Conservation (phyloP, 2,113 vertebrate species). For the Peromyscus leucopus region DNA sequence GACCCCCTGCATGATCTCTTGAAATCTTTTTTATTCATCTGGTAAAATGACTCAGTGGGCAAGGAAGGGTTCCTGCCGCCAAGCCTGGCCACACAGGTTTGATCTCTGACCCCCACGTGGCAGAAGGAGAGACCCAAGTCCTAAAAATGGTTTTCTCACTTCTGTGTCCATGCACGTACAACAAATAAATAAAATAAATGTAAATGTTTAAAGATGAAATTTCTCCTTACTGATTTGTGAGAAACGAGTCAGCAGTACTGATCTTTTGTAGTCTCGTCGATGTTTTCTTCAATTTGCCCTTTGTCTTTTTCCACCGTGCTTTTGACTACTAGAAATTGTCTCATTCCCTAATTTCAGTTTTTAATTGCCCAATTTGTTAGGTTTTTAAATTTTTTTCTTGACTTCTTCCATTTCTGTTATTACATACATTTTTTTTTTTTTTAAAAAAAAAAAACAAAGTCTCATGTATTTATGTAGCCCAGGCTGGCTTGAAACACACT, state of each 20-base stretch:
- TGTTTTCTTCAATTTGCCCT: not conserved
- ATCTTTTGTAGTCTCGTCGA: not conserved
- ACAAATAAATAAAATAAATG: not conserved
- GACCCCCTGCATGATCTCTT: no score
- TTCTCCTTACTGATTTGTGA: not conserved
- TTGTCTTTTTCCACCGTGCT: not conserved
- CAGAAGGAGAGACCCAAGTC: not conserved
- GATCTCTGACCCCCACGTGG: not conserved
- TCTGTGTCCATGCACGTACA: no score
- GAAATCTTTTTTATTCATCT: not conserved
- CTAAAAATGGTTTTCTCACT: not conserved
- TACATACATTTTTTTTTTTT: not conserved
- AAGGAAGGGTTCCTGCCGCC: not conserved
- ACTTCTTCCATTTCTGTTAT: not conserved
- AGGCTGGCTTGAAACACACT: not conserved
- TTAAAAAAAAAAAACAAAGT: not conserved
- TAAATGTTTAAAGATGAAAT: not conserved
- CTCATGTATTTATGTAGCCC: not conserved
- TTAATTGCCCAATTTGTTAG: not conserved
- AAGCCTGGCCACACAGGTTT: not conserved
- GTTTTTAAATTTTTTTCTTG: not conserved
- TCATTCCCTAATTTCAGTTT: not conserved
- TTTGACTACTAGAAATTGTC: not conserved
- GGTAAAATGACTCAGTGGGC: not conserved
- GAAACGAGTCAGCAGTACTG: not conserved